Conservation (phyloP, 2,797 vertebrate genomes). For the Salarias fasciatus region DNA sequence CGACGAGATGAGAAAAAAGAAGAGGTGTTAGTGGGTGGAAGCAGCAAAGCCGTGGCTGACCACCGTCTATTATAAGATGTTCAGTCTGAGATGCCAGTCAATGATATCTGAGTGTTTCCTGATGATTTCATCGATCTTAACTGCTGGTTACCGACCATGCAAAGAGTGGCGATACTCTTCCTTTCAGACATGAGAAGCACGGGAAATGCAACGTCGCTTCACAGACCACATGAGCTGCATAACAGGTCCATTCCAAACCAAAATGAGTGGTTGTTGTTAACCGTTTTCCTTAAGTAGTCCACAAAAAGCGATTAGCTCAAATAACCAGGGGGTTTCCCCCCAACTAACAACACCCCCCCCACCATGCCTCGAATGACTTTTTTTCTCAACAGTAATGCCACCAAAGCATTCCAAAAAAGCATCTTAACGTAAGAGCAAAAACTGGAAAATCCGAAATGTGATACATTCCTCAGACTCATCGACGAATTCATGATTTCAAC, state of each 20-base stretch:
- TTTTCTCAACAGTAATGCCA: no score
- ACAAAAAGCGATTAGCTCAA: conserved; percentile 8
- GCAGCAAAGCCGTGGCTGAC: conserved; percentile 10
- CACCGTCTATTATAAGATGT: conserved; percentile 5
- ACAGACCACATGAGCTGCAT: conserved; percentile 25
- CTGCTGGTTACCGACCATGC: not conserved
- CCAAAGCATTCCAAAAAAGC: no score
- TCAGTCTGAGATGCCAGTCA: conserved; percentile 13
- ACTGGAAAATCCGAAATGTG: no score
- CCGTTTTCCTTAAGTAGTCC: conserved; percentile 35
- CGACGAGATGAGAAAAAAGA: not conserved
- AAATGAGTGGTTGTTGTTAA: conserved; percentile 4
- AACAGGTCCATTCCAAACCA: conserved; percentile 41
- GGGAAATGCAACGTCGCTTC: conserved; percentile 10
- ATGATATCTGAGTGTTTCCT: conserved; percentile 23
- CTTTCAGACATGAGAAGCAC: not conserved
- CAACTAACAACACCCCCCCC: no score
- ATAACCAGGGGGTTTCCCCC: no score
- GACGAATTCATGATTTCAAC: no score
- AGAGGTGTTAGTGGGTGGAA: conserved; percentile 8
- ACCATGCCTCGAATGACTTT: no score
- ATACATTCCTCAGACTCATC: no score
- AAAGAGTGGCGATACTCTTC: not conserved
- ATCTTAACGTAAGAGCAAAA: no score
- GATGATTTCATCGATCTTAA: conserved; percentile 10